Base-by-base conservation (phyloP, 2,797 vertebrate species). In the Labroides dimidiatus region DNA sequence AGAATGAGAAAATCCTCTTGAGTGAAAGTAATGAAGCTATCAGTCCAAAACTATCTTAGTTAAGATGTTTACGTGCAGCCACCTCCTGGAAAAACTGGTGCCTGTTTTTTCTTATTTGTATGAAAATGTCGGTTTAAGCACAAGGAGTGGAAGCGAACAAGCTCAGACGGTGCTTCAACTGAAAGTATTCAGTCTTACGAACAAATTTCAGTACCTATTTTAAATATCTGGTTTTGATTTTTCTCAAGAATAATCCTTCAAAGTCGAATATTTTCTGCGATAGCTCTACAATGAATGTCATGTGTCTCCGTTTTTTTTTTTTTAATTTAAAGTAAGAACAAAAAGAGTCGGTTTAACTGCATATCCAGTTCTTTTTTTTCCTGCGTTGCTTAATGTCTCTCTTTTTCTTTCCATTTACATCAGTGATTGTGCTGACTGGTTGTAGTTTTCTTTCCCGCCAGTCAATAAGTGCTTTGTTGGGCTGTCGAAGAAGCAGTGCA, bases 121-220 rank as follows among this genome's bases (percentile, higher is more conserved):
- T 15, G 17, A 53, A 47, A 23, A 23, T 10, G 48, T 61, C 37
- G 0, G 8, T 37, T 67, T 37, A 76, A 88, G 77, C 84, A 86
- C 84, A 84, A 79, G 10, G n/a, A 72, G 49, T n/a, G 14, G 61
- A 49, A 9, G 6, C 0, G 12, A 10, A 53, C 10, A 1, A 64
- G 20, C 37, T 59, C 43, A 9, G 42, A 42, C 4, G 30, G 30
- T 33, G 30, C 1, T 27, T 27, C 24, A 43, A n/a, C 37, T 42
- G 58, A 0, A 16, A 44, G 41, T 51, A 14, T 66, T 55, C n/a
- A 55, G 45, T 49, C 50, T 23, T 58, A 16, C 17, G 65, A 71
- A 63, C 44, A 77, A 65, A 54, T 52, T 17, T 51, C 20, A 73
- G 16, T 15, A 21, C 43, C 43, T 20, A 17, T 39, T 37, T 39